Conservation (phyloP, 2,113 vertebrate genomes). For the Dasypus novemcinctus region DNA sequence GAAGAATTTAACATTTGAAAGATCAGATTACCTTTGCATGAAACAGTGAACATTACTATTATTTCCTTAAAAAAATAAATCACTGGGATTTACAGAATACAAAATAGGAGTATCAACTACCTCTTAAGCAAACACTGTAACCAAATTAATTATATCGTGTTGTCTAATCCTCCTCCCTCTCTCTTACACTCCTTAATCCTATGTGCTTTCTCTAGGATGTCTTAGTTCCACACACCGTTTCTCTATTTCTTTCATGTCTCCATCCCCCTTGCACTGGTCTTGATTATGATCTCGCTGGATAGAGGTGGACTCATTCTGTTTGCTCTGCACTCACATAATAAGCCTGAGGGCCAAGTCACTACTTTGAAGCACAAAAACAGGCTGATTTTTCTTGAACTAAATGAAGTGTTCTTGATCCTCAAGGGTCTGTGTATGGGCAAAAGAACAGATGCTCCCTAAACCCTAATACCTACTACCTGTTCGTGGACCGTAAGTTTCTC, state of each 20-base stretch:
- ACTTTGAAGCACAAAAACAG: background rate
- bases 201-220: background rate
- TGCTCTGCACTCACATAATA: background rate
- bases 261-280: background rate
- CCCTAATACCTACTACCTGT: background rate
- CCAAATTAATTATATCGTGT: background rate
- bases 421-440: background rate
- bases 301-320: background rate
- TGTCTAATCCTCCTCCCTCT: background rate
- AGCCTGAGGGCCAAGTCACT: background rate
- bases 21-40: background rate
- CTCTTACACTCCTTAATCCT: background rate
- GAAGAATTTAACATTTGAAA: constrained; percentile 1
- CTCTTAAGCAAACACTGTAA: background rate
- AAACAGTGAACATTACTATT: background rate
- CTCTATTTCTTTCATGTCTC: background rate
- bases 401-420: background rate
- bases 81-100: background rate
- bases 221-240: background rate
- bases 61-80: background rate
- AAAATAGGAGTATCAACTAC: background rate
- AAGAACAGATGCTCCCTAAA: background rate
- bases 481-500: background rate
- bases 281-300: background rate
- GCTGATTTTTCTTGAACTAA: background rate